Evolutionary conservation across 2,797 vertebrate genomes (phyloP).

Genomic region (Sitta carolinensis): DNA sequence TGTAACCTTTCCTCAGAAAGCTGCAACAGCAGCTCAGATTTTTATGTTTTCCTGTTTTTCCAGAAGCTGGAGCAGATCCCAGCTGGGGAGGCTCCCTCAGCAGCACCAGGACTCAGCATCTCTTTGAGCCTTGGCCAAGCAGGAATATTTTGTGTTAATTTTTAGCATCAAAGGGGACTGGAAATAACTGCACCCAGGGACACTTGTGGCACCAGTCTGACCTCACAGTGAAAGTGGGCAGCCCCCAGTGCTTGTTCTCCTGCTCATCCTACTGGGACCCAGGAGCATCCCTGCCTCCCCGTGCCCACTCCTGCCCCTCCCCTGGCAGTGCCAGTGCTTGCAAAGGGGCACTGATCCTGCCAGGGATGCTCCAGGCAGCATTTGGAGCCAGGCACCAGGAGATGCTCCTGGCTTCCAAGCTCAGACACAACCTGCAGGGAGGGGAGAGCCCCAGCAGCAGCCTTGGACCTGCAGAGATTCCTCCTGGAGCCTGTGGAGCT

Average conservation of each 20-base stretch:
- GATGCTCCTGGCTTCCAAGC: neutral
- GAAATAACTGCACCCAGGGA: neutral
- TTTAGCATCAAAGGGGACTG: neutral
- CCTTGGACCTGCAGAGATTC: neutral
- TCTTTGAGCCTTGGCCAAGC: neutral
- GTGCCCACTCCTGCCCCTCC: neutral
- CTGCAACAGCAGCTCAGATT: neutral
- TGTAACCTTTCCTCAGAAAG: neutral
- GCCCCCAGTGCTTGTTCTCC: fast-evolving
- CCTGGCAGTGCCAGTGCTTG: neutral
- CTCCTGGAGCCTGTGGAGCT: neutral
- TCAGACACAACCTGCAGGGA: neutral
- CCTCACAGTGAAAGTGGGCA: neutral
- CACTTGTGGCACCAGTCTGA: neutral
- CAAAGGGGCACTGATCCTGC: neutral
- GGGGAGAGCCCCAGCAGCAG: neutral
- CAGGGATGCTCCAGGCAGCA: fast-evolving
- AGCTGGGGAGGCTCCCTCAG: neutral
- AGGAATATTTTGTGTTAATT: neutral
- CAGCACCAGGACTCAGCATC: neutral
- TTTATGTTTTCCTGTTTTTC: neutral
- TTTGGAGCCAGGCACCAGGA: neutral
- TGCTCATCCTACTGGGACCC: too few species aligned
- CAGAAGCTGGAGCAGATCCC: neutral
- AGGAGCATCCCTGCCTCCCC: neutral